Conservation (phyloP, 2,888 invertebrate genomes). For the Lagria hirta region DNA sequence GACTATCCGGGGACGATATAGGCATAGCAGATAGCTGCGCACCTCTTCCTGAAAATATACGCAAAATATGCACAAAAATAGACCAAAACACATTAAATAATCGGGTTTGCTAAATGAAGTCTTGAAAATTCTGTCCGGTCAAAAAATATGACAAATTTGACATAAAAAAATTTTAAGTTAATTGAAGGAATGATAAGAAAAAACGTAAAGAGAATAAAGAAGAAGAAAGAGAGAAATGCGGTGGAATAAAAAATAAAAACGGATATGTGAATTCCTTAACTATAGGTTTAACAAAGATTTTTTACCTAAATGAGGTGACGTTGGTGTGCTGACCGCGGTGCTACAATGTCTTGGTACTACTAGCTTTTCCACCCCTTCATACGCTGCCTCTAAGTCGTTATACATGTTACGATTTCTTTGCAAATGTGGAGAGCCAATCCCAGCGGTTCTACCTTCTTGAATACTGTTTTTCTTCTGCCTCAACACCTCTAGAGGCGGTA, state of each 20-base stretch:
- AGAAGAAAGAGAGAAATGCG: too few relatives aligned
- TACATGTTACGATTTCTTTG: conserved; percentile 62
- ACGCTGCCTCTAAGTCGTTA: conserved; percentile 60
- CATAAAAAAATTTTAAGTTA: too few relatives aligned
- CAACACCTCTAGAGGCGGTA: conserved; percentile 64
- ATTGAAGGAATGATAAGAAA: too few relatives aligned
- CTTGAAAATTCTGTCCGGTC: too few relatives aligned
- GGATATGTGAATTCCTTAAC: neutral
- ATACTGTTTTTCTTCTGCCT: conserved; percentile 57
- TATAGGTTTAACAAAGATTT: conserved; percentile 1
- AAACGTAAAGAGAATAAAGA: too few relatives aligned
- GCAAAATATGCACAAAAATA: neutral
- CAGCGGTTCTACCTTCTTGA: conserved; percentile 59
- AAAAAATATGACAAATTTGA: too few relatives aligned
- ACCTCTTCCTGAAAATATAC: conserved; percentile 33
- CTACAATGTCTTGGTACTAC: conserved; percentile 35
- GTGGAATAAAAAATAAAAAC: too few relatives aligned
- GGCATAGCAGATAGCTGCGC: conserved; percentile 36
- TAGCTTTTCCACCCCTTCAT: conserved; percentile 26
- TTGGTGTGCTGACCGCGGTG: conserved; percentile 53
- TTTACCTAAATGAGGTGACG: conserved; percentile 52
- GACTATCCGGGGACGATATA: conserved; percentile 37
- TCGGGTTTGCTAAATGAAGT: too few relatives aligned
- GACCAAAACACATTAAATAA: too few relatives aligned
- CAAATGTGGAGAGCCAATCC: conserved; percentile 66